phyloP scores from a whole-genome alignment of 2,797 vertebrate genomes.

The Eleutherodactylus coqui region DNA sequence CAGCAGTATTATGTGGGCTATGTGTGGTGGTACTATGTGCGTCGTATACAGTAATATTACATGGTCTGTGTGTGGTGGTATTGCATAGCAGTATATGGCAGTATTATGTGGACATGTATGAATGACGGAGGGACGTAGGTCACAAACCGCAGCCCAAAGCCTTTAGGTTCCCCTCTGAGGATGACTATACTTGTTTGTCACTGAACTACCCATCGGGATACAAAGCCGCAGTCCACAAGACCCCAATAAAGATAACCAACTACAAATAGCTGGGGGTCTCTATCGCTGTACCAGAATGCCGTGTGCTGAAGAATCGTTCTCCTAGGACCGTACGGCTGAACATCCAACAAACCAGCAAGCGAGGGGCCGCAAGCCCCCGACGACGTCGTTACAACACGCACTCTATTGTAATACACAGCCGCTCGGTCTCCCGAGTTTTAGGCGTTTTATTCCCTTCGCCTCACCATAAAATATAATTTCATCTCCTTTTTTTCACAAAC shows the following conservation, averaged over 20 bases:
- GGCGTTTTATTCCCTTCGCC: not conserved
- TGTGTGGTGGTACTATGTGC: not conserved
- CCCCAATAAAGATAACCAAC: not conserved
- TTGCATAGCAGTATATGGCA: not conserved
- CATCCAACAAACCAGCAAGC: not conserved
- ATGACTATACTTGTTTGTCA: too few relatives aligned
- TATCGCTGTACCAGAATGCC: not conserved
- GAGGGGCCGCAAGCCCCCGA: not conserved
- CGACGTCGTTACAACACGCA: not conserved
- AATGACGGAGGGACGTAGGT: too few relatives aligned
- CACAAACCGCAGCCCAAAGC: too few relatives aligned
- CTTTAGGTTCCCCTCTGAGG: too few relatives aligned
- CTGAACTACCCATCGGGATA: too few relatives aligned
- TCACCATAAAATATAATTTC: not conserved
- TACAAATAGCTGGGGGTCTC: too few relatives aligned
- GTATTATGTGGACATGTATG: not conserved
- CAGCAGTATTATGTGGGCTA: too few relatives aligned
- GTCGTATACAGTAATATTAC: not conserved
- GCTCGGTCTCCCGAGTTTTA: not conserved
- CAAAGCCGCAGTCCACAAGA: too few relatives aligned
- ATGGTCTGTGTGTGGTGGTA: not conserved
- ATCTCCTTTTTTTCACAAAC: not conserved
- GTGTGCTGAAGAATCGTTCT: not conserved
- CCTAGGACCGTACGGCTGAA: not conserved
- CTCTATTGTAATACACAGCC: not conserved